A percentile compares a stretch with the other conserved stretches of the same genome.
Conservation (phyloP, 2,797 vertebrate species). For the Momotus momota region DNA sequence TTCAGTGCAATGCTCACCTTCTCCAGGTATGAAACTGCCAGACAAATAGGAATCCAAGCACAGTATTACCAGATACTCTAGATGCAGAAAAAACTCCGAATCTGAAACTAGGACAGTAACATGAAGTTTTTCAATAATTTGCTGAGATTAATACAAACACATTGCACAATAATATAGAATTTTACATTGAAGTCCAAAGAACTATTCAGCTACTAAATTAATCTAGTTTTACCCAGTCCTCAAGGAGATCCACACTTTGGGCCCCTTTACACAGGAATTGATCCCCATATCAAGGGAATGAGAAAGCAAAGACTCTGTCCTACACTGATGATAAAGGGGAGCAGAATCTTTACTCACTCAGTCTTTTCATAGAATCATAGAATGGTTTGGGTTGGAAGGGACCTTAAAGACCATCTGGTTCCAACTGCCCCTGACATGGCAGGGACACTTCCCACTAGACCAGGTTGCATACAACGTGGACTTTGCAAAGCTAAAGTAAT, state of each 20-base stretch:
- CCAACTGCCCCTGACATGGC: no score
- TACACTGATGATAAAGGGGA: background rate
- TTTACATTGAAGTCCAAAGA: background rate
- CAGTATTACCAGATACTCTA: background rate
- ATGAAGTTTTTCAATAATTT: background rate
- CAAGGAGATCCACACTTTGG: background rate
- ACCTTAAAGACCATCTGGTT: no score
- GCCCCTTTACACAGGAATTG: background rate
- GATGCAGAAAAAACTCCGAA: background rate
- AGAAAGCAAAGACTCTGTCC: background rate
- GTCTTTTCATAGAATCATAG: background rate
- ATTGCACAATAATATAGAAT: background rate
- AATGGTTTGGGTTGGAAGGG: no score
- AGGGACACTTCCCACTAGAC: no score
- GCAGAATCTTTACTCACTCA: background rate
- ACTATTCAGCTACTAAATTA: background rate
- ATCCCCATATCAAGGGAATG: background rate
- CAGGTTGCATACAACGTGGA: no score
- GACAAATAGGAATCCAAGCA: background rate
- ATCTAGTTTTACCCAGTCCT: background rate
- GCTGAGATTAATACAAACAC: background rate
- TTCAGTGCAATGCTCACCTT: slow-evolving; percentile 88
- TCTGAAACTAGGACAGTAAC: background rate
- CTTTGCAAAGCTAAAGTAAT: background rate
- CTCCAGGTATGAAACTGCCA: slow-evolving; percentile 84